A percentile compares a stretch with the other conserved stretches of the same genome.
These are phyloP conservation scores for Rhea americana DNA, from an alignment of 2,113 vertebrate genomes.

Conservation along the genomic window DNA sequence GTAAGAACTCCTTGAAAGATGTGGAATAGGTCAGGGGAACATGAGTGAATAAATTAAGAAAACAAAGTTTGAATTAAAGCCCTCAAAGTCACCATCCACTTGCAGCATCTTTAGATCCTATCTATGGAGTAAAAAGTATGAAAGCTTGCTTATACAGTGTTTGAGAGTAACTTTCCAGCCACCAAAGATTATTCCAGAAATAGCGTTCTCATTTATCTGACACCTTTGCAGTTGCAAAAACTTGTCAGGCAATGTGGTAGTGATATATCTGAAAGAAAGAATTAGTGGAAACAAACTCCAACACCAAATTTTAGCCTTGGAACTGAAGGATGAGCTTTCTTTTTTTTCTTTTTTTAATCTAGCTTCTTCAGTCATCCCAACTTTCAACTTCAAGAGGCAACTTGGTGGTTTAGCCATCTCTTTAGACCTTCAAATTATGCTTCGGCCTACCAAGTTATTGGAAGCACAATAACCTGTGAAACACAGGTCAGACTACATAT, in stretches of 20 bases:
- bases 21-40: not conserved
- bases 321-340: not conserved
- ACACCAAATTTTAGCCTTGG: not conserved
- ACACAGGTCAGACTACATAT: not conserved
- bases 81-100: not conserved
- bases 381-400: not conserved
- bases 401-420: not conserved
- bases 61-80: not conserved
- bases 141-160: not conserved
- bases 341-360: not conserved
- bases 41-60: not conserved
- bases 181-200: conserved; percentile 25
- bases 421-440: not conserved
- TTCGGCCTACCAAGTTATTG: not conserved
- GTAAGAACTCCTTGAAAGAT: not conserved
- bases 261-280: not conserved
- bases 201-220: conserved; percentile 30
- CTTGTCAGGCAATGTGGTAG: not conserved
- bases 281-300: not conserved
- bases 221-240: conserved; percentile 3
- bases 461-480: not conserved
- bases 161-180: conserved; percentile 18
- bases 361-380: not conserved
- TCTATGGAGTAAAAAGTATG: not conserved
- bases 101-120: not conserved